Base-by-base conservation (phyloP, 2,113 vertebrate genomes). In the Phrynocephalus versicolor region DNA sequence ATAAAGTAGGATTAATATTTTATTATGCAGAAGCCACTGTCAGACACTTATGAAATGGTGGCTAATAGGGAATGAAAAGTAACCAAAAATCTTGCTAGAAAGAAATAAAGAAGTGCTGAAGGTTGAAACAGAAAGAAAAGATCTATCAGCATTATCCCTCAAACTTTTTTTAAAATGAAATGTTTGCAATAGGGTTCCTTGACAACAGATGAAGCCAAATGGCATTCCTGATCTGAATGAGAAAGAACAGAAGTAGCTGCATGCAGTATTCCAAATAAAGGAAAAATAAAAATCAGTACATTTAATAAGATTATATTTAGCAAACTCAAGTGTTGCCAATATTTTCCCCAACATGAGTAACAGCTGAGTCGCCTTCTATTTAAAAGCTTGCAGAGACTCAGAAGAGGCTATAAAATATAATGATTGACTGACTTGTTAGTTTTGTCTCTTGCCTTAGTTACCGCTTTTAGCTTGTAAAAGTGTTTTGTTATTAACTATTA, bases 201-300 rank as follows among this genome's bases (percentile, higher is more conserved):
- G 71, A 67, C 33, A 3, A 39, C 8, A 78, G 79, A 62, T 85
- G 45, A 10, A 10, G 45, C 45, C 45, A 51, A 51, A 51, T 51
- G 10, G 10, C 45, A 51, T 51, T 51, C 45, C 45, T 51, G 45
- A 6, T 51, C 45, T 51, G 45, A 51, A 78, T 78, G 23, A n/a
- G 2, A 79, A 67, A 74, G 33, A 15, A 64, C 74, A 35, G 79
- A 92, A 90, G 79, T 91, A 78, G 71, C 78, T n/a, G 64, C 71
- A n/a, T n/a, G 21, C 80, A 82, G 81, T 89, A 88, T 84, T 85
- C 90, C 88, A 87, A 87, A 90, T 82, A 91, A 92, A 92, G 87
- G 79, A 90, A 90, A 62, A 85, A 71, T 35, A n/a, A 62, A 92
- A 85, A 80, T 41, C 77, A n/a, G 73, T 89, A 75, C 76, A 85